Evolutionary conservation across 2,113 vertebrate genomes (phyloP).

Genomic region (Anser cygnoides): DNA sequence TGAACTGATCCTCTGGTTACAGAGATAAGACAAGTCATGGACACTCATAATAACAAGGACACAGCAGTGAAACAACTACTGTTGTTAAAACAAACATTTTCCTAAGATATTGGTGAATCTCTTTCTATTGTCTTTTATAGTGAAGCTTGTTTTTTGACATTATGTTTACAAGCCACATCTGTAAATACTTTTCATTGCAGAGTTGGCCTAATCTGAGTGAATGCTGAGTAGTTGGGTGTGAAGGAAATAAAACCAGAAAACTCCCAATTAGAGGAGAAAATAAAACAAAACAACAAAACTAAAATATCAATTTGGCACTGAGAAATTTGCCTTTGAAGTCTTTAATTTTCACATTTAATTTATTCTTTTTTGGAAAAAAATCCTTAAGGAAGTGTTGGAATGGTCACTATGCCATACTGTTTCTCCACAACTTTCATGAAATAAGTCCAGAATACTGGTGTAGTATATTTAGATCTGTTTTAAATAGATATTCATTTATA

Average conservation of each 20-base stretch:
- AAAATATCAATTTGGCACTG: not conserved
- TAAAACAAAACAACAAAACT: not conserved
- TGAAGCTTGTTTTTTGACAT: not conserved
- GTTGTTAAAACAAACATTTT: not conserved
- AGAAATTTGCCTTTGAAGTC: not conserved
- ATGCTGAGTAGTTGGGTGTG: not conserved
- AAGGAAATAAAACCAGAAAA: not conserved
- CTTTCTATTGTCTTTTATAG: not conserved
- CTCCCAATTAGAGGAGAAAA: not conserved
- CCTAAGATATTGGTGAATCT: not conserved
- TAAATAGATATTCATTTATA: not conserved
- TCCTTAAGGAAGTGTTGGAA: not conserved
- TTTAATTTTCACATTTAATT: not conserved
- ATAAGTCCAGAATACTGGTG: not conserved
- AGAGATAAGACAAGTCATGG: not conserved
- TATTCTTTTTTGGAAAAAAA: not conserved
- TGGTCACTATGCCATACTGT: not conserved
- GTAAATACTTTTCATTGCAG: not conserved
- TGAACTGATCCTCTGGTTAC: not conserved
- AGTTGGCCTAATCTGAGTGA: not conserved
- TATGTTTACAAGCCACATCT: not conserved
- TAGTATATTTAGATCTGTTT: not conserved
- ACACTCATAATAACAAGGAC: not conserved
- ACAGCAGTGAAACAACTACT: not conserved
- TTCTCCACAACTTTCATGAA: not conserved